These are phyloP conservation scores for Mimachlamys varia DNA, from an alignment of 2,888 invertebrate genomes.

Conservation along the genomic window DNA sequence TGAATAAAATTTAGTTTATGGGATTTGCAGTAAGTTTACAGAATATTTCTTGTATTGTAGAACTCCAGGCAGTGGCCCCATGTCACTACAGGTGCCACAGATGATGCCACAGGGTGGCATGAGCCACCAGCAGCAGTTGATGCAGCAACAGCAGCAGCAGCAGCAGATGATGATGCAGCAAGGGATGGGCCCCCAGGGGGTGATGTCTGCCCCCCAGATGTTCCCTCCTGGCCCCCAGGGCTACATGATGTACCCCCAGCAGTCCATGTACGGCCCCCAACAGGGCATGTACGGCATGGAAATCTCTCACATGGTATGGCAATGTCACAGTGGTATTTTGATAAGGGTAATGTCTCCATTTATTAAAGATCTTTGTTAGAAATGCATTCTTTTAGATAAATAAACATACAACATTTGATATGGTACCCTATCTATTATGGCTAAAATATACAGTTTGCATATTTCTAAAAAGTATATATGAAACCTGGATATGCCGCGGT, in stretches of 20 bases:
- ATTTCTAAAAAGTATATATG: no score
- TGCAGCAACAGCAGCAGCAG: slow-evolving; percentile 46
- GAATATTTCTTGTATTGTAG: background rate
- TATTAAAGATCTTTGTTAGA: background rate
- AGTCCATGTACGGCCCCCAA: slow-evolving; percentile 59
- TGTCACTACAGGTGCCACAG: slow-evolving; percentile 55
- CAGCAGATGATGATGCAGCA: slow-evolving; percentile 42
- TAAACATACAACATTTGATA: no score
- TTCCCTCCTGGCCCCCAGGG: slow-evolving; percentile 42
- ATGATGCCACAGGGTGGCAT: slow-evolving; percentile 43
- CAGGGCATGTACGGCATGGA: slow-evolving; percentile 60
- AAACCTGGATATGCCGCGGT: no score
- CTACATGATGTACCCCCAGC: slow-evolving; percentile 53
- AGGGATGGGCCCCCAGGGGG: slow-evolving; percentile 37
- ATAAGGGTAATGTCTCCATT: background rate
- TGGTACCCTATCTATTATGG: no score
- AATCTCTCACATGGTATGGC: slow-evolving; percentile 44
- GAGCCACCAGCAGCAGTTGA: slow-evolving; percentile 46
- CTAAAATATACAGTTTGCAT: no score
- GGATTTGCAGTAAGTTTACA: no score
- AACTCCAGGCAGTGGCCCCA: slow-evolving; percentile 46
- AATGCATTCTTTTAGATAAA: no score
- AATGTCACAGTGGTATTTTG: background rate
- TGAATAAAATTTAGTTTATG: no score
- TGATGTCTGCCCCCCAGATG: slow-evolving; percentile 40